A percentile compares a stretch with the other conserved stretches of the same genome.
phyloP scores from a whole-genome alignment of 1,140 invertebrate species.

The Delia radicum region DNA sequence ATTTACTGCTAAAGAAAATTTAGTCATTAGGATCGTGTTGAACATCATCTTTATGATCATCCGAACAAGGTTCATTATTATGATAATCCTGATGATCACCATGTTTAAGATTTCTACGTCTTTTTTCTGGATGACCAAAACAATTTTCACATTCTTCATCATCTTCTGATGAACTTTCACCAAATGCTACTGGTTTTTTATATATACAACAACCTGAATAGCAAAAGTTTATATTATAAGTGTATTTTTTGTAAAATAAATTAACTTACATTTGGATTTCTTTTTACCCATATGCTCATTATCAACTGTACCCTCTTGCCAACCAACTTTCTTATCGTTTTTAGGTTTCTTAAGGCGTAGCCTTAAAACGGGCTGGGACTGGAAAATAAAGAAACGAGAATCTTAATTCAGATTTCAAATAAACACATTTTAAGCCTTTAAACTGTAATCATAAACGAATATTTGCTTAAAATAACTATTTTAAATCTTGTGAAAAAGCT shows the following conservation, averaged over 20 bases:
- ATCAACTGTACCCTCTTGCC: conserved; percentile 85
- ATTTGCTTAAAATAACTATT: too few species aligned
- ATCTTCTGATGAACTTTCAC: conserved; percentile 77
- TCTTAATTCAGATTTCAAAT: background rate
- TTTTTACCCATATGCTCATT: conserved; percentile 92
- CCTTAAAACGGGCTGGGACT: conserved; percentile 68
- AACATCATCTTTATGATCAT: background rate
- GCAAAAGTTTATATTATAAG: conserved; percentile 10
- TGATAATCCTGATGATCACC: background rate
- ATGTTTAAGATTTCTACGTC: conserved; percentile 59
- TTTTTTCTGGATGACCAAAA: conserved; percentile 76
- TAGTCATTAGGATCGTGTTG: background rate
- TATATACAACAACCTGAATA: conserved; percentile 83
- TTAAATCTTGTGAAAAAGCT: too few species aligned
- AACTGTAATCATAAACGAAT: too few species aligned
- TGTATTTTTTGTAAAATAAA: background rate
- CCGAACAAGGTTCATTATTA: background rate
- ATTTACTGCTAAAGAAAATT: too few species aligned
- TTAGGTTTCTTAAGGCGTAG: conserved; percentile 74
- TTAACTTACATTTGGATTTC: conserved; percentile 86
- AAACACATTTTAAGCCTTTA: too few species aligned
- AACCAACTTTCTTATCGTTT: conserved; percentile 78
- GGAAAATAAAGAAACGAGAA: conserved; percentile 28
- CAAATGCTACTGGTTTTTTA: conserved; percentile 77
- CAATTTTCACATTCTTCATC: conserved; percentile 84